These are phyloP conservation scores for Eumaeus atala DNA, from an alignment of 1,140 invertebrate genomes.

Conservation along the genomic window DNA sequence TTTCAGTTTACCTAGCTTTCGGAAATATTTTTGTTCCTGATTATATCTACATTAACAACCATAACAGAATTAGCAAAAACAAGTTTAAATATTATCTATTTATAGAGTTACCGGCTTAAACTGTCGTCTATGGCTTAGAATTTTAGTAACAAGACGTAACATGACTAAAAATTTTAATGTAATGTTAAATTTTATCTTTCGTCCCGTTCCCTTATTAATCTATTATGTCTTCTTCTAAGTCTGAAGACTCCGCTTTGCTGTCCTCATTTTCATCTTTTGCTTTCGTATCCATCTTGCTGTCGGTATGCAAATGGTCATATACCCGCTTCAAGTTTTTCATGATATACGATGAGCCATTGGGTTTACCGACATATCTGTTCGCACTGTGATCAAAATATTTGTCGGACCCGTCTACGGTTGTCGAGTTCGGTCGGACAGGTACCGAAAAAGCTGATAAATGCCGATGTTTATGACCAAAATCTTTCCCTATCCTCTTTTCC, in stretches of 20 bases:
- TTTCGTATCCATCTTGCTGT: slow-evolving; percentile 35
- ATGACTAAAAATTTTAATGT: no score
- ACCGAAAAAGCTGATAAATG: slow-evolving; percentile 81
- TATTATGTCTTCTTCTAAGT: slow-evolving; percentile 57
- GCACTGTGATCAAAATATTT: slow-evolving; percentile 48
- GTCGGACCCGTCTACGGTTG: slow-evolving; percentile 32
- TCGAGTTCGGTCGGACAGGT: slow-evolving; percentile 51
- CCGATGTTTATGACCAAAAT: slow-evolving; percentile 68
- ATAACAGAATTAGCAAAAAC: no score
- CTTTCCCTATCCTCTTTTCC: slow-evolving; percentile 50
- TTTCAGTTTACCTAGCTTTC: no score
- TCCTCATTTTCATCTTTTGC: slow-evolving; percentile 44
- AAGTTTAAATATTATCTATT: no score
- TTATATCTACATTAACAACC: no score
- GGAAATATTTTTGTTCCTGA: no score
- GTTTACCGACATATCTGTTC: slow-evolving; percentile 32
- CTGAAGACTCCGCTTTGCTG: slow-evolving; percentile 54
- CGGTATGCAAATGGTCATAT: slow-evolving; percentile 49
- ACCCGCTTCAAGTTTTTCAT: slow-evolving; percentile 65
- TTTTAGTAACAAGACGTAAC: no score
- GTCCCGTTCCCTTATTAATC: slow-evolving; percentile 18
- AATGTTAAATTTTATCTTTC: no score
- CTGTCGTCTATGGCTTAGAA: no score
- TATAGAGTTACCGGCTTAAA: no score
- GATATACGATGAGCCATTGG: slow-evolving; percentile 55